Evolutionary conservation across 2,888 invertebrate species (phyloP).

Genomic region (Phania funesta): DNA sequence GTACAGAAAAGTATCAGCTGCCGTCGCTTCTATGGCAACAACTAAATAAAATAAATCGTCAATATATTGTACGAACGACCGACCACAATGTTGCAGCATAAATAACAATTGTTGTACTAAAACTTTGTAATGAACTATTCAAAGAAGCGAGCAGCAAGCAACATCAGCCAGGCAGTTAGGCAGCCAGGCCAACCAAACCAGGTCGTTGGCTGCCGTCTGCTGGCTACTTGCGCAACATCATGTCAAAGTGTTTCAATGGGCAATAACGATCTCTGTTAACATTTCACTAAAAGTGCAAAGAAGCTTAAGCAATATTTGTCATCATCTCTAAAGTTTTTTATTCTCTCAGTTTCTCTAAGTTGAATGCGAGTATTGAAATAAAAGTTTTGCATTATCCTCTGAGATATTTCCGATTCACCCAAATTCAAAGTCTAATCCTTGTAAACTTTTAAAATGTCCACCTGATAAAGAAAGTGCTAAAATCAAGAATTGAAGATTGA

Average conservation of each 20-base stretch:
- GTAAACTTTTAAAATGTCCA: no score
- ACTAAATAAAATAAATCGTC: neutral
- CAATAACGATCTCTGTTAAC: neutral
- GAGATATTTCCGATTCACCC: no score
- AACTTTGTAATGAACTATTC: conserved; percentile 53
- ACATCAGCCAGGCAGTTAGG: neutral
- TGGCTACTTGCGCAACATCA: conserved; percentile 4
- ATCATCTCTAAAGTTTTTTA: no score
- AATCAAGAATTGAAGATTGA: no score
- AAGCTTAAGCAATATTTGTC: no score
- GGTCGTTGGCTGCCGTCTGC: conserved; percentile 23
- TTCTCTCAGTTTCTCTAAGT: no score
- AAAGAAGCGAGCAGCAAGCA: conserved; percentile 37
- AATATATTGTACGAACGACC: conserved; percentile 6
- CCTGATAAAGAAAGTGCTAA: no score
- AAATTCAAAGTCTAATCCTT: no score
- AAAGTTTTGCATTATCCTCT: no score
- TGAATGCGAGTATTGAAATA: no score
- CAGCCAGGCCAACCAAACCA: conserved; percentile 13
- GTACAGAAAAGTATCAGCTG: conserved; percentile 24
- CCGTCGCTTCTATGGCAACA: conserved; percentile 1
- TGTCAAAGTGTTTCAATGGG: neutral
- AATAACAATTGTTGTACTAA: neutral
- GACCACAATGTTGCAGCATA: conserved; percentile 21
- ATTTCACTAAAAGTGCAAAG: no score